Evolutionary conservation across 2,888 invertebrate genomes (phyloP).

Genomic region (Cheilosia urbana): DNA sequence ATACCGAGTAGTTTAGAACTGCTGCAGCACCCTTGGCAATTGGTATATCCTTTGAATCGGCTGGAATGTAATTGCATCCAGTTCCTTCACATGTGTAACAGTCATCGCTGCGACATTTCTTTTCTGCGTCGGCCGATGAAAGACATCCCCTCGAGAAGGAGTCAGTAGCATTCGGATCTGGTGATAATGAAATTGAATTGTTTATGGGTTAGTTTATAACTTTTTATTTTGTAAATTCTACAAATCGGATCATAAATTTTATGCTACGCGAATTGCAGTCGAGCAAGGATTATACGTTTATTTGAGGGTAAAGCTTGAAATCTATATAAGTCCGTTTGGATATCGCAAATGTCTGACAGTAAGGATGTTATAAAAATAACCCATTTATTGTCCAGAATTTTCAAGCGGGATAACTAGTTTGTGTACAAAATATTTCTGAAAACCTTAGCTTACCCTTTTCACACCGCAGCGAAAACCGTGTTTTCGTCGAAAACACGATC

Average conservation of each 20-base stretch:
- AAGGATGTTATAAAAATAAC: too few species aligned
- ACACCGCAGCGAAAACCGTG: too few species aligned
- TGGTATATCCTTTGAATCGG: slow-evolving; percentile 78
- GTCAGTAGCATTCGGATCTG: slow-evolving; percentile 43
- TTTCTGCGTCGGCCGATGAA: slow-evolving; percentile 78
- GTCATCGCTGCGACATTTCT: slow-evolving; percentile 78
- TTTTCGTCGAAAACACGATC: too few species aligned
- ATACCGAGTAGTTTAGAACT: slow-evolving; percentile 72
- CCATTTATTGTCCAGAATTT: too few species aligned
- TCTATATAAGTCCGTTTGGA: too few species aligned
- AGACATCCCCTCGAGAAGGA: slow-evolving; percentile 82
- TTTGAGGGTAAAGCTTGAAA: too few species aligned
- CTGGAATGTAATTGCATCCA: slow-evolving; percentile 80
- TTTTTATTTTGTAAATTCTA: background rate
- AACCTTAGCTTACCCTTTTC: too few species aligned
- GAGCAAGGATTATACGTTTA: too few species aligned
- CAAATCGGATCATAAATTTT: background rate
- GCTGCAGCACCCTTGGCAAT: slow-evolving; percentile 79
- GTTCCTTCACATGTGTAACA: slow-evolving; percentile 81
- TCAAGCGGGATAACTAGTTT: too few species aligned
- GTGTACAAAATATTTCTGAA: too few species aligned
- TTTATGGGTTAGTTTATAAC: slow-evolving; percentile 1
- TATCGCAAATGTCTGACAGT: too few species aligned
- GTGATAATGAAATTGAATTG: slow-evolving; percentile 23
- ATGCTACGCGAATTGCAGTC: too few species aligned